phyloP scores from a whole-genome alignment of 2,797 vertebrate genomes.

The Botia kubotai region DNA sequence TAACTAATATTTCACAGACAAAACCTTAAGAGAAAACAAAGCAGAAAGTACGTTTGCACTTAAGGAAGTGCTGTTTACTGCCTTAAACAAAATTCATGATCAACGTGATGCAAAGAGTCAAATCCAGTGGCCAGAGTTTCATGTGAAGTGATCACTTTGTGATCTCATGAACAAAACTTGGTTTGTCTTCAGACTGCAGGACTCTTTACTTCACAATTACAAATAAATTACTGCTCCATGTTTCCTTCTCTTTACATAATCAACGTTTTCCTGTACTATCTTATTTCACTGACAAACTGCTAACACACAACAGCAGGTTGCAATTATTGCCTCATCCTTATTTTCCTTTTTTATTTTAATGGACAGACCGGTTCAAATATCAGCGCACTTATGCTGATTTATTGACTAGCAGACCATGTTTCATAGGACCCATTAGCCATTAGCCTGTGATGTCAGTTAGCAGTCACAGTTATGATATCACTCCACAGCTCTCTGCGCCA shows the following conservation, averaged over 20 bases:
- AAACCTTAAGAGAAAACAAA: too few relatives aligned
- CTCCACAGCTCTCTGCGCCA: neutral
- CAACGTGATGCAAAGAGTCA: neutral
- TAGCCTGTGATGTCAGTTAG: slow-evolving; percentile 55
- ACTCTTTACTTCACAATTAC: too few relatives aligned
- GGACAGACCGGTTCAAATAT: slow-evolving; percentile 50
- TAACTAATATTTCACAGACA: too few relatives aligned
- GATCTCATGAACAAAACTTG: neutral
- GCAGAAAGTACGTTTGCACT: too few relatives aligned
- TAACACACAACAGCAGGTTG: neutral
- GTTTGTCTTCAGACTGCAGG: neutral
- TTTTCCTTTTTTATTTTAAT: slow-evolving; percentile 26
- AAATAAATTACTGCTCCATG: too few relatives aligned
- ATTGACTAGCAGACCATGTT: slow-evolving; percentile 57
- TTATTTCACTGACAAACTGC: neutral
- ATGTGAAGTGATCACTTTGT: too few relatives aligned
- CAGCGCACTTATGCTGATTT: slow-evolving; percentile 49
- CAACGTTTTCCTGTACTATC: neutral
- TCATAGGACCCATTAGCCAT: slow-evolving; percentile 60
- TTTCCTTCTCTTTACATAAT: neutral
- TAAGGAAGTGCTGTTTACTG: neutral
- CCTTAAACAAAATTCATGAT: too few relatives aligned
- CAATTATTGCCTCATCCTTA: slow-evolving; percentile 25
- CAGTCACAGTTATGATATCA: slow-evolving; percentile 55
- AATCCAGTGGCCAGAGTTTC: too few relatives aligned